These are phyloP conservation scores for Vespertilio murinus DNA, from an alignment of 2,797 vertebrate species.

Conservation along the genomic window DNA sequence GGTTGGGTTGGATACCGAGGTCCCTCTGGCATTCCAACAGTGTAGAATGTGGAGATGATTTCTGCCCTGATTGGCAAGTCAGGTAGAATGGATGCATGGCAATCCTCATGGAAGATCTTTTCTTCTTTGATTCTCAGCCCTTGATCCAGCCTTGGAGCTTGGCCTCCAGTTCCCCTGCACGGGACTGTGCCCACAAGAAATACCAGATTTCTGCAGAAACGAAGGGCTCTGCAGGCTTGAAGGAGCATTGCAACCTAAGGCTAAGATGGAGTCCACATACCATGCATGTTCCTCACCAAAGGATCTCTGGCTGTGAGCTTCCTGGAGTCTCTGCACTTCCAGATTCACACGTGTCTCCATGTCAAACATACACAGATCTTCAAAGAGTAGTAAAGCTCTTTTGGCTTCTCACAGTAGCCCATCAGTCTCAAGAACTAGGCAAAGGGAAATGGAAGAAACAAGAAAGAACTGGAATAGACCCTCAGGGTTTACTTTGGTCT, in stretches of 20 bases:
- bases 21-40: background rate
- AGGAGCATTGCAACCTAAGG: background rate
- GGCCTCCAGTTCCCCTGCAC: background rate
- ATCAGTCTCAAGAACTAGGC: slow-evolving; percentile 10
- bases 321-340: background rate
- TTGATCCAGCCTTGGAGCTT: background rate
- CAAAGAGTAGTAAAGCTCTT: slow-evolving; percentile 1
- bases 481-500: background rate
- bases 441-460: background rate
- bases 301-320: background rate
- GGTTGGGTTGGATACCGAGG: background rate
- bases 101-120: background rate
- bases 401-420: background rate
- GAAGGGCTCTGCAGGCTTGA: background rate
- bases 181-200: background rate
- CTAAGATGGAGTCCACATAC: background rate
- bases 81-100: background rate
- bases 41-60: background rate
- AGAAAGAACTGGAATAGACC: background rate
- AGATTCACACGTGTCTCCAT: background rate
- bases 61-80: background rate
- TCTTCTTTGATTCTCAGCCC: background rate
- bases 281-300: background rate
- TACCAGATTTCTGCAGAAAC: background rate
- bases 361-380: background rate